Evolutionary conservation across 2,113 vertebrate genomes (phyloP).

Genomic region (Rousettus leschenaultii): DNA sequence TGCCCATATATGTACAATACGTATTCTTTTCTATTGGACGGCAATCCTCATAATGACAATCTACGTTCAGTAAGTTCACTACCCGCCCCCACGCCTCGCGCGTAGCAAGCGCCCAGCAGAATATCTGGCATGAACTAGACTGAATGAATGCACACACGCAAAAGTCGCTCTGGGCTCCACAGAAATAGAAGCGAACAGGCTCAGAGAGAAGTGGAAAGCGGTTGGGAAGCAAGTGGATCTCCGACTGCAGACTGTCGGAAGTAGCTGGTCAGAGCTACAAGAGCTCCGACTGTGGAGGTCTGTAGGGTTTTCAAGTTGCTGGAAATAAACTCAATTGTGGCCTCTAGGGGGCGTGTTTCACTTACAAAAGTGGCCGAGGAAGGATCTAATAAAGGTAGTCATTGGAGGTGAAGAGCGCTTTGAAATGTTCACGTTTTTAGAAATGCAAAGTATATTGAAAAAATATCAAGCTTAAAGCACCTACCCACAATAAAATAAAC

Average conservation of each 20-base stretch:
- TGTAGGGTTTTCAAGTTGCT: background rate
- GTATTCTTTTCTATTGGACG: background rate
- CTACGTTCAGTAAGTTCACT: background rate
- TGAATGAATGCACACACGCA: background rate
- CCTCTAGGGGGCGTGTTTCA: background rate
- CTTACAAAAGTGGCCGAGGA: background rate
- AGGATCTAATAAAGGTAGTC: background rate
- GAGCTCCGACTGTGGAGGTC: fast-evolving
- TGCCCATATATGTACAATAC: background rate
- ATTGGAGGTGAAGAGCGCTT: background rate
- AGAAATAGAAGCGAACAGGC: background rate
- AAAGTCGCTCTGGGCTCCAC: background rate
- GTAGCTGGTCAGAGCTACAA: background rate
- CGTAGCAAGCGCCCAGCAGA: background rate
- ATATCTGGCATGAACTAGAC: background rate
- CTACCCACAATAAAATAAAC: background rate
- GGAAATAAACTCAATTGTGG: background rate
- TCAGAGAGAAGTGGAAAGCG: background rate
- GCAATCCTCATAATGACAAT: fast-evolving
- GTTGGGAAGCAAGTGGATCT: background rate
- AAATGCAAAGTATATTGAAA: background rate
- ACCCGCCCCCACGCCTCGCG: too few relatives aligned
- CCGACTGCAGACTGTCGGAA: fast-evolving
- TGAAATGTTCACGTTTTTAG: background rate
- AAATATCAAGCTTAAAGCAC: background rate